These are phyloP conservation scores for Beris morrisii DNA, from an alignment of 2,888 invertebrate genomes.

Conservation along the genomic window DNA sequence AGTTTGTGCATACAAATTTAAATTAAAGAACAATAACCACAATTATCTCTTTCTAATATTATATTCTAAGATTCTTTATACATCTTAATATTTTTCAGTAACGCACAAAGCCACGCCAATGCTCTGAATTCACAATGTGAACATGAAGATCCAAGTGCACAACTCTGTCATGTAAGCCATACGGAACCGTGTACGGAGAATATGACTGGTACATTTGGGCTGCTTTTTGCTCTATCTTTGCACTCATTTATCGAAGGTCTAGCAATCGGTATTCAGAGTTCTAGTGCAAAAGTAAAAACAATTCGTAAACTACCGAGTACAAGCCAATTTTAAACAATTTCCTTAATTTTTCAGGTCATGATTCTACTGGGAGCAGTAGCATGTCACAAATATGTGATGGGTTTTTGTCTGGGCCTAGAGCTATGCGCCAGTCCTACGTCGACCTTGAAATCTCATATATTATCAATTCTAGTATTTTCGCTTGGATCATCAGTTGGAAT, in stretches of 20 bases:
- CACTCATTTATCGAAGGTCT: constrained; percentile 80
- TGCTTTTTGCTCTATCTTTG: constrained; percentile 72
- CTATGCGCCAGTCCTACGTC: constrained; percentile 60
- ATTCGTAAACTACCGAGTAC: neutral
- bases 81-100: constrained; percentile 6
- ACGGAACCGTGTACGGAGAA: constrained; percentile 66
- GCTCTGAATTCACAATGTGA: constrained; percentile 36
- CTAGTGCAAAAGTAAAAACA: constrained; percentile 61
- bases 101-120: neutral
- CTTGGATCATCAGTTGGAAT: constrained; percentile 71
- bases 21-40: no score
- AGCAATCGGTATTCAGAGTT: constrained; percentile 76
- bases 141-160: constrained; percentile 50
- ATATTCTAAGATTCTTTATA: neutral
- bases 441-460: constrained; percentile 56
- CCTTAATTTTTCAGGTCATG: constrained; percentile 61
- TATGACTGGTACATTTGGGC: constrained; percentile 66
- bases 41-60: no score
- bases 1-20: no score
- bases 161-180: constrained; percentile 67
- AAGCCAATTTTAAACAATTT: neutral
- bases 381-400: constrained; percentile 79
- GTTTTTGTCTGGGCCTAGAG: constrained; percentile 79
- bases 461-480: constrained; percentile 67
- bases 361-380: constrained; percentile 70